Evolutionary conservation across 2,113 vertebrate genomes (phyloP).

Genomic region (Mesitornis unicolor): DNA sequence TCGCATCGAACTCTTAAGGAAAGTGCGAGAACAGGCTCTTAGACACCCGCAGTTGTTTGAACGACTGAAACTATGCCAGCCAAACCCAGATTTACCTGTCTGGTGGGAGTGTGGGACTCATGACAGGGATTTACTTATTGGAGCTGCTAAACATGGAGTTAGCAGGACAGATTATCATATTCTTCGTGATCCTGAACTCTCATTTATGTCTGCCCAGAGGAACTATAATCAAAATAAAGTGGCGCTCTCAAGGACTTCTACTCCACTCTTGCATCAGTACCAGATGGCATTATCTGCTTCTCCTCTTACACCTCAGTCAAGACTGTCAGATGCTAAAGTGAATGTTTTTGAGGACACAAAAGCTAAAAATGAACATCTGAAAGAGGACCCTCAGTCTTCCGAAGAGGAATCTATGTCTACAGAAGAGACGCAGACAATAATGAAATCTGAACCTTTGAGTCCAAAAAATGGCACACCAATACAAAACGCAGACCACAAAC

Average conservation of each 20-base stretch:
- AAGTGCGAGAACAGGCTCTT: slow-evolving; percentile 94
- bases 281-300: slow-evolving; percentile 79
- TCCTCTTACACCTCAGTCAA: slow-evolving; percentile 76
- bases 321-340: slow-evolving; percentile 73
- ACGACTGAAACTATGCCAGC: slow-evolving; percentile 88
- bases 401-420: slow-evolving; percentile 82
- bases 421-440: slow-evolving; percentile 69
- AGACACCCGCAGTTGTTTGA: slow-evolving; percentile 88
- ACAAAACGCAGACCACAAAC: slow-evolving; percentile 79
- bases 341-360: slow-evolving; percentile 74
- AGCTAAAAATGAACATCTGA: slow-evolving; percentile 74
- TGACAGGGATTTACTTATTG: slow-evolving; percentile 92
- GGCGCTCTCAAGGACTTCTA: slow-evolving; percentile 76
- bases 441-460: slow-evolving; percentile 79
- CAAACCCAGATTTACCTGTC: slow-evolving; percentile 90
- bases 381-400: slow-evolving; percentile 83
- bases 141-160: slow-evolving; percentile 95
- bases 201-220: slow-evolving; percentile 91
- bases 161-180: slow-evolving; percentile 99
- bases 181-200: slow-evolving; percentile 93
- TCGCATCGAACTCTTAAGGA: slow-evolving; percentile 93
- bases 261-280: slow-evolving; percentile 82
- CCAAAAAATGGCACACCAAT: slow-evolving; percentile 75
- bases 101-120: slow-evolving; percentile 96
- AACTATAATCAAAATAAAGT: slow-evolving; percentile 91